Evolutionary conservation across 1,140 invertebrate genomes (phyloP).

Genomic region (Drosophila funebris): DNA sequence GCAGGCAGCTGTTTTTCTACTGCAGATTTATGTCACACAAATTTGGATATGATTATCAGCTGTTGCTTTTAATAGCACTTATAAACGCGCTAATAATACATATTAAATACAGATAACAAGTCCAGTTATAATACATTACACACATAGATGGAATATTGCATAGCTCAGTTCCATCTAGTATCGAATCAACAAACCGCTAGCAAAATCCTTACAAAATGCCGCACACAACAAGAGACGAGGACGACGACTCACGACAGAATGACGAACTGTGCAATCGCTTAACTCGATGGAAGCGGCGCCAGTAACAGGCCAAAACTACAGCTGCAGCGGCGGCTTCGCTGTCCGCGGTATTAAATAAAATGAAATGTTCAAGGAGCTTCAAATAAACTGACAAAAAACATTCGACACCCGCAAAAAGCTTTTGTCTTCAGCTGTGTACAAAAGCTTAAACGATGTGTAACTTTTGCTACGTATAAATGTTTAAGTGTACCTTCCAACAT

Average conservation of each 20-base stretch:
- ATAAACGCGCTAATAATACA: conserved; percentile 4
- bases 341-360: conserved; percentile 45
- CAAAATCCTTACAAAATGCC: conserved; percentile 32
- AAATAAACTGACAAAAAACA: conserved; percentile 56
- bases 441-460: conserved; percentile 36
- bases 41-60: conserved; percentile 30
- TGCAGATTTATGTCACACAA: conserved; percentile 12
- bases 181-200: conserved; percentile 39
- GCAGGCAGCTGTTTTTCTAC: conserved; percentile 60
- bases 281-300: conserved; percentile 18
- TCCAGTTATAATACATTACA: conserved; percentile 1
- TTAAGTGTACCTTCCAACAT: background rate
- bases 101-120: conserved; percentile 5
- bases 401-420: conserved; percentile 51
- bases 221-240: conserved; percentile 54
- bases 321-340: conserved; percentile 55
- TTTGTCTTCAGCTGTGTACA: conserved; percentile 64
- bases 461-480: background rate
- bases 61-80: conserved; percentile 20
- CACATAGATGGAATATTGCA: background rate
- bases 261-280: conserved; percentile 29
- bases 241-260: conserved; percentile 72
- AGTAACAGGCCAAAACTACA: conserved; percentile 59
- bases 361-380: conserved; percentile 7
- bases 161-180: conserved; percentile 29